phyloP scores from a whole-genome alignment of 2,797 vertebrate genomes.

The Percopsis omiscomaycus region DNA sequence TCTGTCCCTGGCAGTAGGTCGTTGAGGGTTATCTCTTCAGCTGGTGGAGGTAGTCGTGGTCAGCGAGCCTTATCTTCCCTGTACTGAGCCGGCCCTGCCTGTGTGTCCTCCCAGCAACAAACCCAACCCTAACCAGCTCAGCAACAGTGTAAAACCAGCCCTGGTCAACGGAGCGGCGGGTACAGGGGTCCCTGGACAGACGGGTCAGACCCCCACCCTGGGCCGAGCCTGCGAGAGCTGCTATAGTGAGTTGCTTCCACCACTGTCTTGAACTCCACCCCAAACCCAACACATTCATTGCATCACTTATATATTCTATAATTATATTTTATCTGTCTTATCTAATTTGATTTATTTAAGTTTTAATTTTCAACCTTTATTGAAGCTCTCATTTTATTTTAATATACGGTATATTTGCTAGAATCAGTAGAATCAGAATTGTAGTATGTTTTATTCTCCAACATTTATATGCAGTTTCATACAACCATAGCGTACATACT shows the following conservation, averaged over 20 bases:
- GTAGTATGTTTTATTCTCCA: no score
- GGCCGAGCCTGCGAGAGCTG: slow-evolving; percentile 97
- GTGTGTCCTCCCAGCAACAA: slow-evolving; percentile 84
- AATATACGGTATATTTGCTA: no score
- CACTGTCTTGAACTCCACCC: neutral
- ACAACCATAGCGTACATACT: no score
- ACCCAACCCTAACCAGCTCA: slow-evolving; percentile 98
- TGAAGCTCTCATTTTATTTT: no score
- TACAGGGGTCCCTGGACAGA: slow-evolving; percentile 26
- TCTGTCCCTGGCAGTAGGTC: slow-evolving; percentile 24
- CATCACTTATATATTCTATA: no score
- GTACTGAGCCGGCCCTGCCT: slow-evolving; percentile 21
- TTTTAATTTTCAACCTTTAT: no score
- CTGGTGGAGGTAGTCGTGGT: slow-evolving; percentile 14
- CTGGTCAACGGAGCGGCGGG: slow-evolving; percentile 87
- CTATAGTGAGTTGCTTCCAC: slow-evolving; percentile 87
- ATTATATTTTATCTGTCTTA: no score
- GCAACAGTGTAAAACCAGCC: slow-evolving; percentile 87
- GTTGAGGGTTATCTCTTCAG: slow-evolving; percentile 36
- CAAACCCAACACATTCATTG: no score
- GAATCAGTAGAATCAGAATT: no score
- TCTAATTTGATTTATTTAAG: no score
- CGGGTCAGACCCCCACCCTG: slow-evolving; percentile 78
- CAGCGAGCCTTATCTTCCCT: slow-evolving; percentile 11
- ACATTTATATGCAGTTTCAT: no score